These are phyloP conservation scores for Scomber colias DNA, from an alignment of 2,113 vertebrate genomes.

Conservation along the genomic window DNA sequence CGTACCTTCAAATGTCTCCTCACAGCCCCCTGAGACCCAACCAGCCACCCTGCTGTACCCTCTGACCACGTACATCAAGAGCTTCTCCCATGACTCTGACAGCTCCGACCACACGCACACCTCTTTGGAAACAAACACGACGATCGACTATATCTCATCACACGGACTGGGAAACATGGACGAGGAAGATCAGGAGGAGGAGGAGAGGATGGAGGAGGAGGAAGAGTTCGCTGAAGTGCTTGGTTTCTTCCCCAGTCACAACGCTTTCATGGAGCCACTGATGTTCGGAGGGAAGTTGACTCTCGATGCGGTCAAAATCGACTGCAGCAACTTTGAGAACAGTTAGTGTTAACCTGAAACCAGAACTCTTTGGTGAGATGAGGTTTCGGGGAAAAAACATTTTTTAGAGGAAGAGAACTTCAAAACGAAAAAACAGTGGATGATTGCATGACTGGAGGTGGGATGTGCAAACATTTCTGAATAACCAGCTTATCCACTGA, in stretches of 20 bases:
- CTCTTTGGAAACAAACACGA: conserved; percentile 73
- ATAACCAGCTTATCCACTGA: no score
- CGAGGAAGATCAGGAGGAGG: conserved; percentile 54
- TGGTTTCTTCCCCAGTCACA: conserved; percentile 71
- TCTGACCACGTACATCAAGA: conserved; percentile 80
- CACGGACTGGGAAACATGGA: conserved; percentile 42
- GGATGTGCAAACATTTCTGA: neutral
- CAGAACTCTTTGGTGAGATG: conserved; percentile 1
- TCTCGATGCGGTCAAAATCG: conserved; percentile 82
- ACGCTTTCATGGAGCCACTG: conserved; percentile 51
- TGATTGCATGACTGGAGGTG: neutral
- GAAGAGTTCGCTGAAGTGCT: conserved; percentile 29
- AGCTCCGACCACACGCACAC: conserved; percentile 73
- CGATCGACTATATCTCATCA: conserved; percentile 78
- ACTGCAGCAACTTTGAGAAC: conserved; percentile 75
- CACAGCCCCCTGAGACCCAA: neutral
- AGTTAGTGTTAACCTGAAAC: conserved; percentile 1
- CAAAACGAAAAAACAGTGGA: neutral
- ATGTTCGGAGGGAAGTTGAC: conserved; percentile 77
- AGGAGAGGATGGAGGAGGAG: conserved; percentile 26
- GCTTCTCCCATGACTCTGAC: conserved; percentile 81
- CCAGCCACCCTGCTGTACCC: conserved; percentile 27
- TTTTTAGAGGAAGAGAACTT: conserved; percentile 1
- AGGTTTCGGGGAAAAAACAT: neutral
- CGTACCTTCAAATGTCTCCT: neutral